Evolutionary conservation across 2,888 invertebrate genomes (phyloP), one percentile per base, ranked within the genome.

Genomic region (Acleris literana): DNA sequence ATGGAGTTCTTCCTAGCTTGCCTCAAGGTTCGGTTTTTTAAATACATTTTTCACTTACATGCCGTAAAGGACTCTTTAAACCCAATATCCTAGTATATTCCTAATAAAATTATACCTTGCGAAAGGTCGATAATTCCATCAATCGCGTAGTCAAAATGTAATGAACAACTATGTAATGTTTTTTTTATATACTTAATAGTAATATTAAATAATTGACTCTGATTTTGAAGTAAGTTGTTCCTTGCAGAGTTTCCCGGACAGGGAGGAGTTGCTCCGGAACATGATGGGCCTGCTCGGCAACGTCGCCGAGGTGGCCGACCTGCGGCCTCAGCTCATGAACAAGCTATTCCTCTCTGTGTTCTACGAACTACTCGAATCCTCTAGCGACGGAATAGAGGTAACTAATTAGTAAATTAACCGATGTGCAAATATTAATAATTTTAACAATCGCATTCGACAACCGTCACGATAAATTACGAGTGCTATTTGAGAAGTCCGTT

Each of bases 271-370:
- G 51, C 93, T 99, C 55, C 93, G 99, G 56, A 99, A 99, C 85
- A 99, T 99, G 99, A 99, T 99, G 99, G 99, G 99, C 1, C 90
- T 97, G 13, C 90, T 98, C 71, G 99, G 99, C 6, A 99, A 99
- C 86, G 98, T 99, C 7, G 99, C 99, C 0, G 99, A 99, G 90
- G 99, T 99, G 0, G 94, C 95, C 64, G 93, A 94, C 71, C 92
- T 99, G 20, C 94, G 99, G 29, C 94, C 95, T 5, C 94, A 96
- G 72, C 93, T 99, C 61, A 97, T 99, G 97, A 95, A 96, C 68
- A 91, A 95, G 66, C 94, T 96, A 74, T 98, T 97, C 85, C 95
- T 99, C 43, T 90, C 94, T 2, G 97, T 98, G 3, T 99, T 99
- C 89, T 96, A 97, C 69, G 94, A 96, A 66, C 93, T 99, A 56